A percentile compares a stretch with the other conserved stretches of the same genome.
phyloP scores from a whole-genome alignment of 2,113 vertebrate genomes.

The Egretta garzetta region DNA sequence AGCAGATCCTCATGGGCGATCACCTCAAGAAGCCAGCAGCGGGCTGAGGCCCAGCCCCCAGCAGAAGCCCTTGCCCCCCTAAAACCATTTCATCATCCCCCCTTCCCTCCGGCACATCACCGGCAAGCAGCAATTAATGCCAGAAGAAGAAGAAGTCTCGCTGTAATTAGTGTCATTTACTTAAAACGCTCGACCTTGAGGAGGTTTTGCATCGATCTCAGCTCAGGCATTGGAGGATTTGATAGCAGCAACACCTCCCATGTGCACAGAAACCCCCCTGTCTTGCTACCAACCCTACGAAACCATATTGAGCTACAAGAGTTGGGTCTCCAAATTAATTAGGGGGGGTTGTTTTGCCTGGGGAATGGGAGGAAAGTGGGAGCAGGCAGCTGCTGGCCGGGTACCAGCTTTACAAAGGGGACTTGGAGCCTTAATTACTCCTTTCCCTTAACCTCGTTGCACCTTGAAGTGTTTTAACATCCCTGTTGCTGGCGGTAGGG shows the following conservation, averaged over 20 bases:
- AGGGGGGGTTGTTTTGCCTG: not conserved
- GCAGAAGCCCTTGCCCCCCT: not conserved
- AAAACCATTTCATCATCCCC: not conserved
- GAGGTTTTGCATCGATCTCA: not conserved
- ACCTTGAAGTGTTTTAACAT: slow-evolving; percentile 60
- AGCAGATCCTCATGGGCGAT: not conserved
- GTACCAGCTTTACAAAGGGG: not conserved
- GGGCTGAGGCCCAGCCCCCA: not conserved
- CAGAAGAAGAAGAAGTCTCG: not conserved
- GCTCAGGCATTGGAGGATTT: not conserved
- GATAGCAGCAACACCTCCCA: not conserved
- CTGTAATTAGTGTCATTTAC: slow-evolving; percentile 12
- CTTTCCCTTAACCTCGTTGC: slow-evolving; percentile 48
- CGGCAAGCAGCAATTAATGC: not conserved
- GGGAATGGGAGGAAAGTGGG: not conserved
- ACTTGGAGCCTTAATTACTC: slow-evolving; percentile 58
- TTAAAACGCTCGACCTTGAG: not conserved
- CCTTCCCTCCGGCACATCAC: not conserved
- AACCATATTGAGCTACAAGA: not conserved
- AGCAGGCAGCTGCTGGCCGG: not conserved
- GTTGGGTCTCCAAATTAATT: not conserved
- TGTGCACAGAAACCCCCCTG: fast-evolving
- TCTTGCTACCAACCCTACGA: not conserved
- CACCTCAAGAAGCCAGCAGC: fast-evolving
- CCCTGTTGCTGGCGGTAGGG: slow-evolving; percentile 18